Evolutionary conservation across 2,113 vertebrate genomes (phyloP), one percentile per base, ranked within the genome.

Genomic region (Brienomyrus longianalis): DNA sequence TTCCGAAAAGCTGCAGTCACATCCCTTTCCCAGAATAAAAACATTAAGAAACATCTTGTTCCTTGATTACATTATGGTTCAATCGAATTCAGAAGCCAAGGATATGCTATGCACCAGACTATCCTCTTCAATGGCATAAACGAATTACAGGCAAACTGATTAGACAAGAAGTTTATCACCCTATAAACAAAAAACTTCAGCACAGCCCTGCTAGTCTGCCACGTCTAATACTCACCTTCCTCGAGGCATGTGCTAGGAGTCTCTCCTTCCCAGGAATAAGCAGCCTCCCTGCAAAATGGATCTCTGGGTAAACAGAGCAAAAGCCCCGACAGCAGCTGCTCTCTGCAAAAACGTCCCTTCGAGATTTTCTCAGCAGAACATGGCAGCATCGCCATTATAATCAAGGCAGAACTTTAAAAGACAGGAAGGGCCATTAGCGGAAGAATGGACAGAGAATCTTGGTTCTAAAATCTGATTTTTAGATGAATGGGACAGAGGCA

Each of bases 361-460:
- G 43, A 23, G 17, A 56, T 87, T 54, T 21, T 31, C 85, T 35
- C 11, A 86, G 47, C 23, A 31, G 27, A 23, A 51, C 84, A 56
- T 5, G 11, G 48, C 23, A 87, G 31, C 48, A 5, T 13, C n/a
- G 5, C 47, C 23, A 52, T 39, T 39, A 31, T 39, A 87, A 56
- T 87, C 50, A 87, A 39, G 56, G 31, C 48, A n/a, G 21, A 54
- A 11, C 27, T 87, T 87, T 35, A 54, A 87, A 87, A 56, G 11
- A 87, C 85, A 87, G 85, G 85, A 87, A 87, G 85, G 27, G 15
- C 51, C 51, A 87, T 52, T 43, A 52, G 56, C 54, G 31, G 54
- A 87, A 23, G 45, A 35, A 87, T 54, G 45, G 45, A 48, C 50
- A 54, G 48, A 13, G 7, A 27, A 70, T 27, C 10, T 0, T 9